Conservation (phyloP, 2,797 vertebrate species). For the Sebastolobus altivelis region DNA sequence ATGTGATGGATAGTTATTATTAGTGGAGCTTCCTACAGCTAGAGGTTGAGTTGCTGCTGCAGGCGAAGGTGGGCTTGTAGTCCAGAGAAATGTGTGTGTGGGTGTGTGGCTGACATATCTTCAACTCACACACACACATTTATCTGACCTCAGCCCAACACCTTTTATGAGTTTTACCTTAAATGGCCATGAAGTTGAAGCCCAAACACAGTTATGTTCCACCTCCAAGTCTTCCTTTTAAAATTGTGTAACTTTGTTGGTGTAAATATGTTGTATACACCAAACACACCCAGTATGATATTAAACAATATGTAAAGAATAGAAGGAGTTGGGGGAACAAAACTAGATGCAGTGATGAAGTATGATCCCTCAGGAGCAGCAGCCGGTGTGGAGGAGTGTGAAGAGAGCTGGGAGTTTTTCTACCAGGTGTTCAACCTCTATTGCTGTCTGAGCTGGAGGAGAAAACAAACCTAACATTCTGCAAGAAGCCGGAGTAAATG, state of each 20-base stretch:
- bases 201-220: neutral
- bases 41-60: slow-evolving; percentile 19
- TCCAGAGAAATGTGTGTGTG: slow-evolving; percentile 3
- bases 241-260: neutral
- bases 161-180: slow-evolving; percentile 39
- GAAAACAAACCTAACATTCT: slow-evolving; percentile 9
- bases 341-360: neutral
- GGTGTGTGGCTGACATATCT: slow-evolving; percentile 4
- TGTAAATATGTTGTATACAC: neutral
- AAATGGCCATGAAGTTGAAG: slow-evolving; percentile 17
- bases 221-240: neutral
- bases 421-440: neutral
- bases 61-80: neutral
- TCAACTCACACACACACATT: slow-evolving; percentile 3
- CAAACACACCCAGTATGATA: too few relatives aligned
- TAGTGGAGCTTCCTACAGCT: slow-evolving; percentile 11
- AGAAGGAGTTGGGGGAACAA: neutral
- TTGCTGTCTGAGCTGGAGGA: neutral
- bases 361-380: neutral
- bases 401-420: slow-evolving; percentile 11
- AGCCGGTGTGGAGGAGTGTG: slow-evolving; percentile 31
- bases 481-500: slow-evolving; percentile 20
- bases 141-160: slow-evolving; percentile 6
- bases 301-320: neutral
- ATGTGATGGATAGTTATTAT: slow-evolving; percentile 39